phyloP scores from a whole-genome alignment of 2,113 vertebrate species.

The Ploceus nigricollis region DNA sequence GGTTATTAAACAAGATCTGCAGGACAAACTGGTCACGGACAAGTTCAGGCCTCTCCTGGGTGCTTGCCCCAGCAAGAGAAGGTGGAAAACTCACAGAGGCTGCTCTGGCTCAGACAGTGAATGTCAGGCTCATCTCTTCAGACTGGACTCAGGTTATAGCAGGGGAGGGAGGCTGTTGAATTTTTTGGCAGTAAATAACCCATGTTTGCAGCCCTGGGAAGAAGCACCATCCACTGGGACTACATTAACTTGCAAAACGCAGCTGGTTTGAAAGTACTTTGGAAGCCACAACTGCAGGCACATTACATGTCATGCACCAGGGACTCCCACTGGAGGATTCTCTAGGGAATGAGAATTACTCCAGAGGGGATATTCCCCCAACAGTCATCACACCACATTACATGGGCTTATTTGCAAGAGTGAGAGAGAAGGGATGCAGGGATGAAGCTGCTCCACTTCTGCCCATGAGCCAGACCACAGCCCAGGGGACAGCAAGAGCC shows the following conservation, averaged over 20 bases:
- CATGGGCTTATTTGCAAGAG: neutral
- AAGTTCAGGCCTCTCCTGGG: neutral
- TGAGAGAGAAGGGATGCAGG: neutral
- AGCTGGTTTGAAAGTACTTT: neutral
- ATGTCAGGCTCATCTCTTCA: neutral
- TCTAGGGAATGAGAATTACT: neutral
- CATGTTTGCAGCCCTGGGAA: neutral
- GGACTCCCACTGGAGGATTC: neutral
- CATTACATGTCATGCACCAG: neutral
- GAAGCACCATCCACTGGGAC: neutral
- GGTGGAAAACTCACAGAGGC: neutral
- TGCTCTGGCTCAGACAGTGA: neutral
- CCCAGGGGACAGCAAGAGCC: neutral
- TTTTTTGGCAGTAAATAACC: neutral
- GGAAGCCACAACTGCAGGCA: neutral
- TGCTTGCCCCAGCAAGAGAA: neutral
- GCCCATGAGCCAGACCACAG: rapidly evolving
- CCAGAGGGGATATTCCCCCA: neutral
- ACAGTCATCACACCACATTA: rapidly evolving
- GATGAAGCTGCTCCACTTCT: neutral
- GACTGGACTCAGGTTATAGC: neutral
- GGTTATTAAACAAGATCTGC: neutral
- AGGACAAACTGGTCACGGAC: neutral
- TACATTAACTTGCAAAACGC: neutral
- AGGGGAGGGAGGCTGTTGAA: neutral